Conservation (phyloP, 2,888 invertebrate species). For the Lutraria lutraria region DNA sequence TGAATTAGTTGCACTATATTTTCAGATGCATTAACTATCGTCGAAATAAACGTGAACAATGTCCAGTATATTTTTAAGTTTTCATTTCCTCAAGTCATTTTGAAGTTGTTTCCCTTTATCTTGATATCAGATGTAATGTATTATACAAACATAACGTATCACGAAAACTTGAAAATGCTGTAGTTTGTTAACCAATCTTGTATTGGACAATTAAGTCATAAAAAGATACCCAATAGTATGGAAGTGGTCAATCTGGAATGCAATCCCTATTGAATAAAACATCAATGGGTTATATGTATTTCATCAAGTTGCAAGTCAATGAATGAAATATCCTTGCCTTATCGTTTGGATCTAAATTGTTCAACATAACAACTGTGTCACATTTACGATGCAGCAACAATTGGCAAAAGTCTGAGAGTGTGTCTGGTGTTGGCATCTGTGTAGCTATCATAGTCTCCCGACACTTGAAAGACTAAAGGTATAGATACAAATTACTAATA, state of each 20-base stretch:
- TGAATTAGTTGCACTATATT: no score
- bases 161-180: no score
- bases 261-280: background rate
- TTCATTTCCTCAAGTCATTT: no score
- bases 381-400: conserved; percentile 21
- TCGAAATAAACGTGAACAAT: no score
- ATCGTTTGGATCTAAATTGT: conserved; percentile 27
- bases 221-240: background rate
- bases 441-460: conserved; percentile 24
- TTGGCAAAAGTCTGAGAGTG: conserved; percentile 38
- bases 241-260: no score
- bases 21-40: no score
- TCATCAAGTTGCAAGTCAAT: background rate
- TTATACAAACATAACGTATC: no score
- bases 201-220: background rate
- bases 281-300: background rate
- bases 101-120: no score
- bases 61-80: no score
- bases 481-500: background rate
- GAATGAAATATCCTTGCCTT: background rate
- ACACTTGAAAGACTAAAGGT: background rate
- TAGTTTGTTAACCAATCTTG: background rate
- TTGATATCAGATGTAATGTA: no score
- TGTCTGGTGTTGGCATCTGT: conserved; percentile 41
- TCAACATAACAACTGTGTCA: conserved; percentile 32